A percentile compares a stretch with the other conserved stretches of the same genome.
Conservation (phyloP, 35 echinoderm and acorn worm genomes). For the Ophioderma brevispina region DNA sequence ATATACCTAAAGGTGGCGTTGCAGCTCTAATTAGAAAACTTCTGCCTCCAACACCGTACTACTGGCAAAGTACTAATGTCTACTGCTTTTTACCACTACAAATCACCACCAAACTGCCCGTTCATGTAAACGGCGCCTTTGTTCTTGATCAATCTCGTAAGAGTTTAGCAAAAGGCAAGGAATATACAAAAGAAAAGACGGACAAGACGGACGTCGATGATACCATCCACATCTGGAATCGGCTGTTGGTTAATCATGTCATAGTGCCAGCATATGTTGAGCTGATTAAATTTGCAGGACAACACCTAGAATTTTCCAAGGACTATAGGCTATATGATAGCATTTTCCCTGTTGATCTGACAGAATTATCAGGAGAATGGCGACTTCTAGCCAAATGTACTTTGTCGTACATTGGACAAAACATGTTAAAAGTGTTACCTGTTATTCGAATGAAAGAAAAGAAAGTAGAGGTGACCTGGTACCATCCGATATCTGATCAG, state of each 20-base stretch:
- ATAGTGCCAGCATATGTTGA: neutral
- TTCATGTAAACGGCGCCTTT: conserved; percentile 74
- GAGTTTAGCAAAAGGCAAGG: conserved; percentile 19
- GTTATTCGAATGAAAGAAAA: neutral
- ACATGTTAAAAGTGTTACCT: neutral
- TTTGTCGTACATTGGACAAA: neutral
- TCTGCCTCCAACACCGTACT: neutral
- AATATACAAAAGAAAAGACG: neutral
- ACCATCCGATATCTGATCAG: neutral
- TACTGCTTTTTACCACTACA: conserved; percentile 75
- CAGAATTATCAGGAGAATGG: neutral
- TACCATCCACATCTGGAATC: conserved; percentile 24
- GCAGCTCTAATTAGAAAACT: conserved; percentile 9
- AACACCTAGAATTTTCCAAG: neutral
- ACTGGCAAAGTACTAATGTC: neutral
- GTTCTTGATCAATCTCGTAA: conserved; percentile 43
- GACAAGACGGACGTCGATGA: neutral
- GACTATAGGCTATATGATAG: neutral
- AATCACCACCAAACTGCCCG: conserved; percentile 40
- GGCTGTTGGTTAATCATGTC: neutral
- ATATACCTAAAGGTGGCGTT: conserved; percentile 54
- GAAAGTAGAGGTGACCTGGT: neutral
- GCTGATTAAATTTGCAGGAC: neutral
- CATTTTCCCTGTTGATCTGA: neutral
- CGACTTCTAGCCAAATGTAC: neutral